Evolutionary conservation across 2,797 vertebrate genomes (phyloP).

Genomic region (Chromobotia macracanthus): DNA sequence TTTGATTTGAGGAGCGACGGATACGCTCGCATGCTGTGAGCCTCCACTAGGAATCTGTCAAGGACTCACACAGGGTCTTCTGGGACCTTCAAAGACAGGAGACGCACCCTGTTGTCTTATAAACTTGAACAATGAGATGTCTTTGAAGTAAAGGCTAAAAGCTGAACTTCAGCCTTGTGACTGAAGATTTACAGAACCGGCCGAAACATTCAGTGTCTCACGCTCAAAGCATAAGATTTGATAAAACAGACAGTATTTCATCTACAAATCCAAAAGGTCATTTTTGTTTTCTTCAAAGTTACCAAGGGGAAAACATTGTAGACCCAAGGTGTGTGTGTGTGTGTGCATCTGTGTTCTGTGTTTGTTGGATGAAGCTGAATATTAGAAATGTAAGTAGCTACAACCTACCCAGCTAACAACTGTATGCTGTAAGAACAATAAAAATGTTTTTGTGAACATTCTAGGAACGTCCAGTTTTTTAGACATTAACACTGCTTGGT

Average conservation of each 20-base stretch:
- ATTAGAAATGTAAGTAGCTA: too few species aligned
- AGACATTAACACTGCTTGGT: too few species aligned
- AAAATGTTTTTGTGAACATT: too few species aligned
- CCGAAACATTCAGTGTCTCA: constrained; percentile 48
- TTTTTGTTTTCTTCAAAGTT: constrained; percentile 38
- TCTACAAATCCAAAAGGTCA: constrained; percentile 48
- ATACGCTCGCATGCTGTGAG: constrained; percentile 12
- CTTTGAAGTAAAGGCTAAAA: constrained; percentile 55
- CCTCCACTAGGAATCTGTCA: constrained; percentile 44
- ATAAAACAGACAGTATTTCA: constrained; percentile 43
- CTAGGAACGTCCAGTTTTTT: too few species aligned
- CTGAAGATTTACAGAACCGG: constrained; percentile 50
- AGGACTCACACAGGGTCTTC: constrained; percentile 37
- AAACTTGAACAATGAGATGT: constrained; percentile 34
- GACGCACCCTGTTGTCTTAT: constrained; percentile 50
- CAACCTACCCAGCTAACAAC: too few species aligned
- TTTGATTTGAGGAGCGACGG: constrained; percentile 30
- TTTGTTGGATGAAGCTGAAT: too few species aligned
- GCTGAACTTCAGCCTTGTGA: constrained; percentile 43
- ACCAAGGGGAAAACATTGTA: constrained; percentile 21
- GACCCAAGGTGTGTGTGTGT: not conserved
- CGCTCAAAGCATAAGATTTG: constrained; percentile 51
- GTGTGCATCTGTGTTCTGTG: too few species aligned
- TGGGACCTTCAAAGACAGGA: constrained; percentile 21
- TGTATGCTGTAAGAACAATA: too few species aligned